Percentiles rank a stretch among this genome's conserved stretches.
phyloP scores from a whole-genome alignment of 1,140 invertebrate species.

The Rhyzopertha dominica region DNA sequence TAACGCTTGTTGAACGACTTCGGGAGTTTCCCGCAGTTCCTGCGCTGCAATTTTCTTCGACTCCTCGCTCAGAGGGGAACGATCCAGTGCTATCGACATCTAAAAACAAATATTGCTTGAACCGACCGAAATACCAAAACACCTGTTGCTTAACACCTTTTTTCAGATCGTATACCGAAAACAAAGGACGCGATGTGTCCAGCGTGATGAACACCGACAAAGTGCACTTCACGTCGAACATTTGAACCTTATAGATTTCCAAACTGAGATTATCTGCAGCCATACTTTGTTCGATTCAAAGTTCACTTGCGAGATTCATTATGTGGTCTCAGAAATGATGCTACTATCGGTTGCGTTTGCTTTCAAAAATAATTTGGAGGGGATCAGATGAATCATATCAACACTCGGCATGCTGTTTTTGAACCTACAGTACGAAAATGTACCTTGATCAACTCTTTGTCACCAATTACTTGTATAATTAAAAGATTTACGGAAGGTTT shows the following conservation, averaged over 20 bases:
- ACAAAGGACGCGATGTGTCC: background rate
- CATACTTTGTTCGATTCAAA: constrained; percentile 15
- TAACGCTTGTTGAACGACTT: constrained; percentile 56
- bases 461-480: too few relatives aligned
- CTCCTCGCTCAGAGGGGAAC: constrained; percentile 33
- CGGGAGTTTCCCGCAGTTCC: constrained; percentile 64
- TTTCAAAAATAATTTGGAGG: too few relatives aligned
- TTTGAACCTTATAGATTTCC: background rate
- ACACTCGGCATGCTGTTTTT: too few relatives aligned
- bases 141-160: background rate
- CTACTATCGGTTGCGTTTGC: constrained; percentile 1
- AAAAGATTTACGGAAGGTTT: too few relatives aligned
- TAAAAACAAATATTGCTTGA: background rate
- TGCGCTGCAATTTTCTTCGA: constrained; percentile 53
- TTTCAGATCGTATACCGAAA: background rate
- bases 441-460: too few relatives aligned
- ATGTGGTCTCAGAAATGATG: constrained; percentile 1
- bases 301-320: constrained; percentile 10
- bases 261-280: background rate
- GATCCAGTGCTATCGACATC: background rate
- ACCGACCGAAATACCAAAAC: background rate
- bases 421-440: too few relatives aligned
- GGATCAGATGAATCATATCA: too few relatives aligned
- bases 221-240: background rate
- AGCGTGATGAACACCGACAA: background rate